Evolutionary conservation across 92 coral and sea anemone species (phyloP).

Genomic region (Palythoa grandis): DNA sequence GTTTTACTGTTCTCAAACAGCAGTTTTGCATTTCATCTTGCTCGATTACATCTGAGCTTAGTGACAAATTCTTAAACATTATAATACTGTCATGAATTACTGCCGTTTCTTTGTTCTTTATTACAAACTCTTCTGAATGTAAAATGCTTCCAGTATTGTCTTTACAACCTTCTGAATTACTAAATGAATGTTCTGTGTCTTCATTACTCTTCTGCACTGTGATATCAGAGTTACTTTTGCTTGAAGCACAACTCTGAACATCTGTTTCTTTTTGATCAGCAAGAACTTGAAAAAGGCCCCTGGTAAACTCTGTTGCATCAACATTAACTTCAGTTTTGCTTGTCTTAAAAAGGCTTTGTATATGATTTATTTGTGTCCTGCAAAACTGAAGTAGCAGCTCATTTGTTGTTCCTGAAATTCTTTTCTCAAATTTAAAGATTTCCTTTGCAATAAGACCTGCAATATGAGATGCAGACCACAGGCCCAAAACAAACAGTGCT

Average conservation of each 20-base stretch:
- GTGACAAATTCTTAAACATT: conserved; percentile 11
- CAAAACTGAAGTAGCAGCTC: conserved; percentile 55
- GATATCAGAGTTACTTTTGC: background rate
- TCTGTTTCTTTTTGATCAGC: conserved; percentile 23
- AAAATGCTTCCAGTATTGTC: background rate
- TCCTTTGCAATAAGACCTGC: conserved; percentile 51
- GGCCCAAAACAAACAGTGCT: conserved; percentile 70
- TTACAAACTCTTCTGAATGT: background rate
- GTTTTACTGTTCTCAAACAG: background rate
- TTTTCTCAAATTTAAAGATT: conserved; percentile 62
- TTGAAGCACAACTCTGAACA: background rate
- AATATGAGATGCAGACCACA: conserved; percentile 46
- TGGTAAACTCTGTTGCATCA: conserved; percentile 23
- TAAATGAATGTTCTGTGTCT: background rate
- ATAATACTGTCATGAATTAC: background rate
- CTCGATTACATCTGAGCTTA: background rate
- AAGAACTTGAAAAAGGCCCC: conserved; percentile 27
- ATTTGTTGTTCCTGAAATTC: conserved; percentile 19
- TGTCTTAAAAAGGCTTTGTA: conserved; percentile 22
- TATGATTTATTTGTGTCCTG: conserved; percentile 45
- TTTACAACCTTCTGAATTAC: background rate
- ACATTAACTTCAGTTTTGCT: conserved; percentile 10
- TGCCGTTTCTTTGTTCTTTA: background rate
- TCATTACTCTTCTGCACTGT: background rate
- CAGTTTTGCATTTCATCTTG: background rate